Evolutionary conservation across 1,140 invertebrate genomes (phyloP), one percentile per base, ranked within the genome.

Genomic region (Drosophila kurseongensis): DNA sequence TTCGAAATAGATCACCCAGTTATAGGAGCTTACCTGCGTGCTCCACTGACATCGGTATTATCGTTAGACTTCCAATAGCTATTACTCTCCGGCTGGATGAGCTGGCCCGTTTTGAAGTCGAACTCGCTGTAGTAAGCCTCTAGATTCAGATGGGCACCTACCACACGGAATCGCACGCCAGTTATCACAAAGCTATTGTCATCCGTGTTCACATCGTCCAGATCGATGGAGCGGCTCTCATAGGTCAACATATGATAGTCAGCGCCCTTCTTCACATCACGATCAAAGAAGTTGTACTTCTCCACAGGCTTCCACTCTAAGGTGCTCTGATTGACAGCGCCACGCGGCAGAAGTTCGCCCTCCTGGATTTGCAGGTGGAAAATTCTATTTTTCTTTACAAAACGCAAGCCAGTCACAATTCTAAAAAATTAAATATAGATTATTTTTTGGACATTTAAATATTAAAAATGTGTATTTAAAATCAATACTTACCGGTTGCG

Each of bases 351-450:
- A 9, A 97, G 91, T 52, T 93, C 89, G 2, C 95, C 96, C 92
- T 97, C 94, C 91, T 96, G 95, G n/a, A 97, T 95, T 93, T 97
- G 96, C 6, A 97, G 83, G 84, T 97, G 95, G 78, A 97, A 95
- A n/a, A 97, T 94, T 54, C 95, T 93, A 29, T 96, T 95, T 1
- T 93, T 81, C 89, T 97, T 97, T 0, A 94, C 93, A 63, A 97
- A 94, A 47, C 95, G 93, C 4, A 97, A 51, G 0, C 97, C 97
- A 4, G 96, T 97, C 7, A 98, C 94, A 1, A 98, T 95, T 91
- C 96, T 97, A 79, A 9, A 63, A 41, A 38, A 36, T n/a, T 2
- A 14, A 0, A 16, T 52, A 12, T 5, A 9, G 23, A 12, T 10
- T 7, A 40, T 14, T 13, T 9, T n/a, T 6, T 14, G 0, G 23